Percentiles rank a stretch among this genome's conserved stretches.
These are phyloP conservation scores for Drosophila kanekoi DNA, from an alignment of 2,888 invertebrate genomes.

Conservation along the genomic window DNA sequence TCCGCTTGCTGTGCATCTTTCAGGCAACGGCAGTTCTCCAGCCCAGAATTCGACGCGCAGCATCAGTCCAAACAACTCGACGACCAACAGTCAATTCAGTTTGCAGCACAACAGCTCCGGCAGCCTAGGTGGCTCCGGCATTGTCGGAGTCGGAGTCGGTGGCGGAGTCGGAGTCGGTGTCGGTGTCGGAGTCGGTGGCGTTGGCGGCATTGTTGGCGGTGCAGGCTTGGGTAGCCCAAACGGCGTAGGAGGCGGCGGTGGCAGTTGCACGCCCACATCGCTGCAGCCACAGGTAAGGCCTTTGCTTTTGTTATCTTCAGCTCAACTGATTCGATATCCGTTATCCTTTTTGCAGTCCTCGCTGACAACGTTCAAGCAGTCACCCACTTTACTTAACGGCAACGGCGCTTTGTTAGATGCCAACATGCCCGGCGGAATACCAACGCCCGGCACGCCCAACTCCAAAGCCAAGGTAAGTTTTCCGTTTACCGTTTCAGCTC, in stretches of 20 bases:
- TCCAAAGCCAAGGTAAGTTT: constrained; percentile 90
- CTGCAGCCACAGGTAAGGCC: constrained; percentile 83
- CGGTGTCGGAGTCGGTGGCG: constrained; percentile 48
- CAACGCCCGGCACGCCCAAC: constrained; percentile 92
- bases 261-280: constrained; percentile 85
- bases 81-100: constrained; percentile 85
- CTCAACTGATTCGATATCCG: neutral
- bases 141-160: constrained; percentile 30
- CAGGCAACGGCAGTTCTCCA: constrained; percentile 86
- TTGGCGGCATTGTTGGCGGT: constrained; percentile 37
- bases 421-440: constrained; percentile 89
- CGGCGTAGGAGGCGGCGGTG: constrained; percentile 47
- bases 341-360: constrained; percentile 76
- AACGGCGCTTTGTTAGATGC: constrained; percentile 84
- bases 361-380: constrained; percentile 85
- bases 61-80: constrained; percentile 85
- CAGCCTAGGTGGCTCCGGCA: constrained; percentile 81
- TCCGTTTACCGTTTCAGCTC: too few relatives aligned
- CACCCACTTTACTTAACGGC: constrained; percentile 85
- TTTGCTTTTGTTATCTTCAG: neutral
- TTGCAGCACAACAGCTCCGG: constrained; percentile 85
- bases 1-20: constrained; percentile 37
- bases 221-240: constrained; percentile 19
- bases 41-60: constrained; percentile 86
- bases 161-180: constrained; percentile 35